Evolutionary conservation across 1,140 invertebrate genomes (phyloP).

Genomic region (Habropoda laboriosa): DNA sequence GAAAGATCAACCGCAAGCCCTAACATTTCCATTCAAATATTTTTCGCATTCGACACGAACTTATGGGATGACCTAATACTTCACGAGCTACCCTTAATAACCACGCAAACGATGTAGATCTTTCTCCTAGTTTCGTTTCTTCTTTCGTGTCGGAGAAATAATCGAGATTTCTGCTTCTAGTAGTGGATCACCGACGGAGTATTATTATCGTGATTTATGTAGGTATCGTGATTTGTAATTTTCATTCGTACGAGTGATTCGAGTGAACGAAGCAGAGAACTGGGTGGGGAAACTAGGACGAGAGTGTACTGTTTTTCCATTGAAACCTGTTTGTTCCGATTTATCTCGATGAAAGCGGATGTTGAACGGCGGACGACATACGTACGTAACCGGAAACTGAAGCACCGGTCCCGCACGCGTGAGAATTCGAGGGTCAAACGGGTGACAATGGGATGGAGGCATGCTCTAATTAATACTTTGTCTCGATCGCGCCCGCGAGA

Average conservation of each 20-base stretch:
- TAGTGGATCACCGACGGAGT: no score
- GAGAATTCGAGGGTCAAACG: neutral
- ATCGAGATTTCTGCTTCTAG: no score
- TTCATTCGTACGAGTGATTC: neutral
- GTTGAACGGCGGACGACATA: neutral
- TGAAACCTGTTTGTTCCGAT: slow-evolving; percentile 28
- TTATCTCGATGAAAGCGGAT: slow-evolving; percentile 12
- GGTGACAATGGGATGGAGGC: neutral
- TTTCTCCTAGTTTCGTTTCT: neutral
- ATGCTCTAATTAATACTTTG: slow-evolving; percentile 16
- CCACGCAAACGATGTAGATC: neutral
- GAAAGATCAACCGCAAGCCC: no score
- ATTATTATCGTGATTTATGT: no score
- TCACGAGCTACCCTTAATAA: no score
- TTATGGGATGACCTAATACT: no score
- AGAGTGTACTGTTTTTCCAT: slow-evolving; percentile 3
- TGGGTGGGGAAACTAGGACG: slow-evolving; percentile 13
- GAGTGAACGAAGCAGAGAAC: no score
- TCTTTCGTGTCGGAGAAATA: no score
- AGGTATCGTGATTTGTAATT: neutral
- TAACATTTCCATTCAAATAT: no score
- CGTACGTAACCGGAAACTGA: neutral
- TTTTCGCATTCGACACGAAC: no score
- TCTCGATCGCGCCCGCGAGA: neutral
- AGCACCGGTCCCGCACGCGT: neutral